These are phyloP conservation scores for Esperia sulphurella DNA, from an alignment of 2,888 invertebrate genomes.

Conservation along the genomic window DNA sequence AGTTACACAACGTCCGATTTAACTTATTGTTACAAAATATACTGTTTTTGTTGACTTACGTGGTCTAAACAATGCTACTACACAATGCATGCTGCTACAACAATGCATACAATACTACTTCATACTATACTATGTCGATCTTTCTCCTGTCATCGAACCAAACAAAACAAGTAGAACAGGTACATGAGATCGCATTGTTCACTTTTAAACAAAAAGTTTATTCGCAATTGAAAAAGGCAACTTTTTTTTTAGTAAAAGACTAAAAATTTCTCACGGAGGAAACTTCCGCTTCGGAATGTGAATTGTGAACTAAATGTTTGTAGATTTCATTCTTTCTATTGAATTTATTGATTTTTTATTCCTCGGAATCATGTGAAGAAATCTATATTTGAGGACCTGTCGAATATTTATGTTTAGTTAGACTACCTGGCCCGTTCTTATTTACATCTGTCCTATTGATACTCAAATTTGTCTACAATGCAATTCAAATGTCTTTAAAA, in stretches of 20 bases:
- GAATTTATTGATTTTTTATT: no score
- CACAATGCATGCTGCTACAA: slow-evolving; percentile 31
- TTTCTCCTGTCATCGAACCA: slow-evolving; percentile 27
- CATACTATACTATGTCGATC: slow-evolving; percentile 34
- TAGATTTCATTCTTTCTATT: no score
- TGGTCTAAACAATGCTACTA: slow-evolving; percentile 21
- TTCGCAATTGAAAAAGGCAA: slow-evolving; percentile 1
- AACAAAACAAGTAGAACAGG: slow-evolving; percentile 39
- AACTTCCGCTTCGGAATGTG: neutral
- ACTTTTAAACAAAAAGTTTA: slow-evolving; percentile 12
- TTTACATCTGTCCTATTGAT: no score
- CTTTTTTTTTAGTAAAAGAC: neutral
- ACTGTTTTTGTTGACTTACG: slow-evolving; percentile 1
- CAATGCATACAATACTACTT: slow-evolving; percentile 40
- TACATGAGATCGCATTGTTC: slow-evolving; percentile 31
- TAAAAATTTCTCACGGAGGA: neutral
- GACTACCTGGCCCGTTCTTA: no score
- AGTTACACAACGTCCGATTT: neutral
- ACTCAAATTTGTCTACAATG: no score
- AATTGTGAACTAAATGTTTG: neutral
- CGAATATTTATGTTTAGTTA: no score
- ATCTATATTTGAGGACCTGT: no score
- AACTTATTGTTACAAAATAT: neutral
- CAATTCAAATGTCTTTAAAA: no score
- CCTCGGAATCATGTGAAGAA: no score